Percentiles rank a stretch among this genome's conserved stretches.
These are phyloP conservation scores for Zoanthus sansibaricus DNA, from an alignment of 92 coral and sea anemone species.

Conservation along the genomic window DNA sequence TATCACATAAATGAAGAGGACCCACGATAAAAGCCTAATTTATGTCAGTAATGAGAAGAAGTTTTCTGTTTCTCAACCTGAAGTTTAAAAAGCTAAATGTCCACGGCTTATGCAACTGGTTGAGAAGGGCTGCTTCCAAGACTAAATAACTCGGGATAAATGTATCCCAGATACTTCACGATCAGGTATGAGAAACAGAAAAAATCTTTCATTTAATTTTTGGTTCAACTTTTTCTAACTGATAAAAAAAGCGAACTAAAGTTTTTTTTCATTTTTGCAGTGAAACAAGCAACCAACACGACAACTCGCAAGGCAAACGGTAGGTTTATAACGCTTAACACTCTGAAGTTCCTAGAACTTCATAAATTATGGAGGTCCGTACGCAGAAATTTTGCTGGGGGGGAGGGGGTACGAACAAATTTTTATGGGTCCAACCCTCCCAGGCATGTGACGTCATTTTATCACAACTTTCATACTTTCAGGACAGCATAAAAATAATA, in stretches of 20 bases:
- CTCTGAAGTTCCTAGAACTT: too few species aligned
- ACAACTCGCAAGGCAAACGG: neutral
- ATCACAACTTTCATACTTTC: too few species aligned
- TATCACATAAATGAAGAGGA: neutral
- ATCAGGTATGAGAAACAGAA: slow-evolving; percentile 44
- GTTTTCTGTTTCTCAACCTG: slow-evolving; percentile 42
- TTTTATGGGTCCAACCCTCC: too few species aligned
- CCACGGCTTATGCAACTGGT: neutral
- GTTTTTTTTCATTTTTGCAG: neutral
- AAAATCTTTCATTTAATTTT: slow-evolving; percentile 24
- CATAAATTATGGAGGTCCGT: too few species aligned
- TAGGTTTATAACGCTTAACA: too few species aligned
- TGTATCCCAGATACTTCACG: neutral
- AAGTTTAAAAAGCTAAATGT: neutral
- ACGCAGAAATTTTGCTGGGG: too few species aligned
- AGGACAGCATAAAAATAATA: too few species aligned
- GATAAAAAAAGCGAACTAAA: neutral
- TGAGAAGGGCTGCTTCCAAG: neutral
- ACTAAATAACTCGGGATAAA: neutral
- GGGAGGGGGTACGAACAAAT: too few species aligned
- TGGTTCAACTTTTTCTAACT: neutral
- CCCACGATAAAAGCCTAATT: neutral
- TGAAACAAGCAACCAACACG: slow-evolving; percentile 8
- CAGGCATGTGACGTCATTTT: too few species aligned
- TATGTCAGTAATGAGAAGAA: neutral